Conservation (phyloP, 2,888 invertebrate genomes). For the Podabrus alpinus region DNA sequence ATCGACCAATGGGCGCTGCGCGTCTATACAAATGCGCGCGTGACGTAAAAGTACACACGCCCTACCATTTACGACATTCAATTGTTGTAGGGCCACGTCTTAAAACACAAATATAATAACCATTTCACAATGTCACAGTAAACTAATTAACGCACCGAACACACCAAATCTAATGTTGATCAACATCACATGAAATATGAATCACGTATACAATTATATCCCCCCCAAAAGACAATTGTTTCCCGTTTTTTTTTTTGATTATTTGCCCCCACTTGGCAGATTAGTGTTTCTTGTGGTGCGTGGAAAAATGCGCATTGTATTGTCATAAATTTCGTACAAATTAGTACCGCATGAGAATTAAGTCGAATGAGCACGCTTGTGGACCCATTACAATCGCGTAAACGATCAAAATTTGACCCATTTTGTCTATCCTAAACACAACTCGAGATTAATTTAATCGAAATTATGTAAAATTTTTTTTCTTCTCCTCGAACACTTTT, state of each 20-base stretch:
- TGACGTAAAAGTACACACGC: conserved; percentile 52
- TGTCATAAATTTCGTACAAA: conserved; percentile 3
- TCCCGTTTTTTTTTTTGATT: conserved; percentile 8
- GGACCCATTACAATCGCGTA: background rate
- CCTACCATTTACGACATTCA: conserved; percentile 21
- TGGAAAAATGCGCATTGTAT: conserved; percentile 23
- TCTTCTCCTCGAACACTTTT: background rate
- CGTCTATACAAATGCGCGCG: conserved; percentile 47
- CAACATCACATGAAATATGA: conserved; percentile 9
- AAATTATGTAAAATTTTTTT: background rate
- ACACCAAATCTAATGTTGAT: conserved; percentile 12
- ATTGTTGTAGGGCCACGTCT: conserved; percentile 6
- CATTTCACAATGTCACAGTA: background rate
- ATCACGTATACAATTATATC: conserved; percentile 13
- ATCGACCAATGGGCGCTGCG: conserved; percentile 57
- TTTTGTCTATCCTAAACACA: background rate
- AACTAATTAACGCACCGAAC: background rate
- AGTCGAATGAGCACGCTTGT: background rate
- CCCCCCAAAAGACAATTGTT: conserved; percentile 12
- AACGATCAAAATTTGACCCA: background rate
- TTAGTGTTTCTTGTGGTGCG: conserved; percentile 34
- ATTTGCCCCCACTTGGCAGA: conserved; percentile 16
- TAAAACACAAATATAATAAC: background rate
- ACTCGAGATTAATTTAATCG: too few relatives aligned
- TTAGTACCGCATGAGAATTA: background rate